Evolutionary conservation across 2,888 invertebrate species (phyloP), one percentile per base, ranked within the genome.

Genomic region (Acholoe squamosa): DNA sequence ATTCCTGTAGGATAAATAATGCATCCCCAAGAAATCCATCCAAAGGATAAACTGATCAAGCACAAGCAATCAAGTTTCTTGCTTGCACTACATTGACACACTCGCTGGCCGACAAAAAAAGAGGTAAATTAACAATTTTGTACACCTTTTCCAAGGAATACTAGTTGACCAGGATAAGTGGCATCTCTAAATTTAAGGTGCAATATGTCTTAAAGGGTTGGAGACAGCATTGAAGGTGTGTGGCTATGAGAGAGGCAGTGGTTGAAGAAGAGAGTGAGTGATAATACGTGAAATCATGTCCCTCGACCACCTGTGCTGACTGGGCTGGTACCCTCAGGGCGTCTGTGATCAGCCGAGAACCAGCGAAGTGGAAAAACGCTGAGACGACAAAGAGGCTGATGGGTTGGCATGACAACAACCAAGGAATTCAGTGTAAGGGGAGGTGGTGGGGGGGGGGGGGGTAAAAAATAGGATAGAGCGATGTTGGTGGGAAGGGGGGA

Each of bases 361-460:
- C 80, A 80, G 80, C 80, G 5, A 25, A 43, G 80, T 34, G 80
- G 80, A 80, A 80, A 80, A 80, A 80, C 80, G 43, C 25, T 80
- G 80, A 80, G 43, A 80, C n/a, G 80, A 80, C 80, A 80, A 80
- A 80, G 80, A 80, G 80, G 80, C 80, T 80, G 80, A 80, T 80
- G 80, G 80, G 80, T 80, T 80, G 80, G 80, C 80, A 80, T 80
- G 80, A 43, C 80, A 80, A 80, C 80, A 33, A 43, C 80, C 80
- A 19, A 12, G 80, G 43, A 80, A 34, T 33, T 5, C 22, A 16
- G 31, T 25, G 76, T 14, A 7, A 1, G 28, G 25, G 28, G 28
- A 7, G 76, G 7, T 7, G 25, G 16, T 19, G 76, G 16, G 76
- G 31, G 76, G 76, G 61, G 22, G 61, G 14, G 25, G 61, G 61